Conservation (phyloP, 2,888 invertebrate genomes). For the Protophormia terraenovae region DNA sequence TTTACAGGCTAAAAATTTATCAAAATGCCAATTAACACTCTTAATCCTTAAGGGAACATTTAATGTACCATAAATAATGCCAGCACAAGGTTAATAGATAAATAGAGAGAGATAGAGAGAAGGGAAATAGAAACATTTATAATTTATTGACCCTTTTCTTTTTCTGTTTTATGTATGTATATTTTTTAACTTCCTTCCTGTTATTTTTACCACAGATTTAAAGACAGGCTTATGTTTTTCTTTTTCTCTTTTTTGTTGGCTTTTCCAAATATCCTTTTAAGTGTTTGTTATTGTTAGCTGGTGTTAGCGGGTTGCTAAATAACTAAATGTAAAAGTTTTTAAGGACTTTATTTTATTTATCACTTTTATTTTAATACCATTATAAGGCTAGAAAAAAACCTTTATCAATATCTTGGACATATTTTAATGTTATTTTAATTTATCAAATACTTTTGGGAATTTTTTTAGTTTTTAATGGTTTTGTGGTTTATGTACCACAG, state of each 20-base stretch:
- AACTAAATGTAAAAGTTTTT: background rate
- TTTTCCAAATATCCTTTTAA: background rate
- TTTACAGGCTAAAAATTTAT: background rate
- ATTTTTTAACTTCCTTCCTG: background rate
- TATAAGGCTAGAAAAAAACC: background rate
- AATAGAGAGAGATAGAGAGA: background rate
- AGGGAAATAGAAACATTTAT: background rate
- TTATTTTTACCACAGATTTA: constrained; percentile 22
- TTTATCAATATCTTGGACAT: constrained; percentile 17
- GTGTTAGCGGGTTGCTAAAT: background rate
- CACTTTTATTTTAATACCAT: background rate
- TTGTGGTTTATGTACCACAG: background rate
- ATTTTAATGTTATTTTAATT: background rate
- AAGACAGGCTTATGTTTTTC: background rate
- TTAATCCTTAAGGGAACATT: constrained; percentile 15
- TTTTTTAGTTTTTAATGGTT: background rate
- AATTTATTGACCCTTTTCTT: constrained; percentile 46
- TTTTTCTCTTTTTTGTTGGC: background rate
- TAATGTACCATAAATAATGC: background rate
- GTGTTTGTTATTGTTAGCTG: no score
- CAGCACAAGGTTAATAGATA: background rate
- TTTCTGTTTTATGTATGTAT: background rate
- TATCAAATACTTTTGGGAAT: background rate
- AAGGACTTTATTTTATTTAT: background rate
- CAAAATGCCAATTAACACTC: constrained; percentile 27